Evolutionary conservation across 2,797 vertebrate genomes (phyloP).

Genomic region (Macropus fuliginosus): DNA sequence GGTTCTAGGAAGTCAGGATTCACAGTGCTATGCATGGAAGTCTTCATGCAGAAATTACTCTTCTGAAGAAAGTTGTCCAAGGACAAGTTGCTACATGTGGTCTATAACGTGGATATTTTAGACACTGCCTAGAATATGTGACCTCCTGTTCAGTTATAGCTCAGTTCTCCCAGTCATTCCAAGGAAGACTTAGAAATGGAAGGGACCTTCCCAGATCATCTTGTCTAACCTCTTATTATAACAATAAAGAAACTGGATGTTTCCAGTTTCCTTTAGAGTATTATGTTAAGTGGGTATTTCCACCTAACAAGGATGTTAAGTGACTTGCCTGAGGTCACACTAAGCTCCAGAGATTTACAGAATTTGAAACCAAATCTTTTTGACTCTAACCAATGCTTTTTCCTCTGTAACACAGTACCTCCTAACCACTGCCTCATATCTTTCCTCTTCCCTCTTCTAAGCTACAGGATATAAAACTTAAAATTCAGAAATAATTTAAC

Average conservation of each 20-base stretch:
- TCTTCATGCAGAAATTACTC: not conserved
- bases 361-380: not conserved
- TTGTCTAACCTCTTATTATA: no score
- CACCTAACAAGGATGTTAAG: not conserved
- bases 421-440: no score
- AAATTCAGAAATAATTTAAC: no score
- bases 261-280: no score
- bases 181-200: not conserved
- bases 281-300: no score
- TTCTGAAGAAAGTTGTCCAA: not conserved
- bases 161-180: not conserved
- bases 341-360: fast-evolving
- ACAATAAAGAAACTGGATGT: no score
- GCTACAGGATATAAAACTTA: no score
- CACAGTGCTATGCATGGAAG: not conserved
- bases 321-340: not conserved
- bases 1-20: not conserved
- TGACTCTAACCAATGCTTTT: not conserved
- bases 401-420: not conserved
- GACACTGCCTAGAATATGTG: not conserved
- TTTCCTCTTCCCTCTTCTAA: no score
- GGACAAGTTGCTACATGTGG: not conserved
- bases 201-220: not conserved
- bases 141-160: not conserved
- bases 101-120: not conserved